Conservation (phyloP, 2,113 vertebrate genomes). For the Phyllostomus hastatus region DNA sequence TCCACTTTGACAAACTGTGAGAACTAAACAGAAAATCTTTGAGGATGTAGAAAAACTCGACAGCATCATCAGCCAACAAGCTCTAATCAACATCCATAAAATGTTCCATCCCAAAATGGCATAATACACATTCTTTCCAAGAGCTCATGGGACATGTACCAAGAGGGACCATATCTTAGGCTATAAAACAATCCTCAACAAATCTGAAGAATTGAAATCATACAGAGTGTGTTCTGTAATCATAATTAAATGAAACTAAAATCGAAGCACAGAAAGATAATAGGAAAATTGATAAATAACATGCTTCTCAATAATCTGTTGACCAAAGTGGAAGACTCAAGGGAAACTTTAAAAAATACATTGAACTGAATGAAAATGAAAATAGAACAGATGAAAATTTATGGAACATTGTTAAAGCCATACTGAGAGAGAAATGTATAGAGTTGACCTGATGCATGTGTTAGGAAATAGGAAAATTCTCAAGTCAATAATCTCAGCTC, state of each 20-base stretch:
- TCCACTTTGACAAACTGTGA: not conserved
- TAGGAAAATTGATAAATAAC: not conserved
- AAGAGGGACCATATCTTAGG: not conserved
- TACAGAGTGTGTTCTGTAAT: not conserved
- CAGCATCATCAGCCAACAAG: not conserved
- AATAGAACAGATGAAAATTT: not conserved
- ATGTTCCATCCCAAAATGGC: not conserved
- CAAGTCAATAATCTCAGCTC: not conserved
- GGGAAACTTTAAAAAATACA: not conserved
- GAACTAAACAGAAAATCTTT: too few species aligned
- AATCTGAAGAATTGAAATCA: not conserved
- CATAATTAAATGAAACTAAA: not conserved
- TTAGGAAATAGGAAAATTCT: not conserved
- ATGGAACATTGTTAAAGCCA: too few species aligned
- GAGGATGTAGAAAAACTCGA: not conserved
- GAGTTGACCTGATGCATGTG: not conserved
- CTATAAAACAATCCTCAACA: not conserved
- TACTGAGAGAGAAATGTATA: not conserved
- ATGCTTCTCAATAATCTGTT: not conserved
- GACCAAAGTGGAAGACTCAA: not conserved
- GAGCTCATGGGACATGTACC: not conserved
- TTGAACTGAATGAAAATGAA: not conserved
- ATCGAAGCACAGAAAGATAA: not conserved
- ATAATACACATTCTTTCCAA: not conserved
- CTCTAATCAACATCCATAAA: not conserved